phyloP scores from a whole-genome alignment of 2,113 vertebrate species.

The Gopherus flavomarginatus region DNA sequence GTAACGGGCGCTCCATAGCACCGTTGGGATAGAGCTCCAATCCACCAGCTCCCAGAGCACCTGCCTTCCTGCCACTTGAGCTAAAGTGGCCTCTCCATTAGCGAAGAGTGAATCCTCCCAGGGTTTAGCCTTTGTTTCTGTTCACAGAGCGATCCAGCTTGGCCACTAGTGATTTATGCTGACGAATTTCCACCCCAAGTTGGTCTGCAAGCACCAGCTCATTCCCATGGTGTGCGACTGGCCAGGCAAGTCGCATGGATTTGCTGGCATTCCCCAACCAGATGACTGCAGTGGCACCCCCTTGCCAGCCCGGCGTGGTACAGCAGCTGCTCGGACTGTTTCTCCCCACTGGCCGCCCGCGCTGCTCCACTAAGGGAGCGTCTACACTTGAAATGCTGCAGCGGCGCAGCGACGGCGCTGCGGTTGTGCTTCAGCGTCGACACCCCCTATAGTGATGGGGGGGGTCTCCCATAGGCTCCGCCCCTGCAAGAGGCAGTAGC shows the following conservation, averaged over 20 bases:
- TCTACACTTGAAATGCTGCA: background rate
- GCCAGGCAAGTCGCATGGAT: background rate
- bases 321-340: background rate
- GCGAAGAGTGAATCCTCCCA: rapidly evolving
- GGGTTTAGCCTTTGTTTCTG: background rate
- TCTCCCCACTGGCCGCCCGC: background rate
- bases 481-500: too few species aligned
- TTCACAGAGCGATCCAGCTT: rapidly evolving
- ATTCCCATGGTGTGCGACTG: background rate
- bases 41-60: background rate
- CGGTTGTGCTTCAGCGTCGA: background rate
- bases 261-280: background rate
- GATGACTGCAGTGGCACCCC: rapidly evolving
- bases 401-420: background rate
- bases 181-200: background rate
- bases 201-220: background rate
- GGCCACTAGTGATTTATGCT: background rate
- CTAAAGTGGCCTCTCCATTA: background rate
- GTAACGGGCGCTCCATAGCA: background rate
- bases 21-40: background rate
- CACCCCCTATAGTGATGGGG: rapidly evolving
- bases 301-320: background rate
- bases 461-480: too few species aligned
- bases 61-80: background rate
- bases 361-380: background rate